A percentile compares a stretch with the other conserved stretches of the same genome.
Evolutionary conservation across 2,113 vertebrate genomes (phyloP).

Genomic region (Ptychochromis oligacanthus): DNA sequence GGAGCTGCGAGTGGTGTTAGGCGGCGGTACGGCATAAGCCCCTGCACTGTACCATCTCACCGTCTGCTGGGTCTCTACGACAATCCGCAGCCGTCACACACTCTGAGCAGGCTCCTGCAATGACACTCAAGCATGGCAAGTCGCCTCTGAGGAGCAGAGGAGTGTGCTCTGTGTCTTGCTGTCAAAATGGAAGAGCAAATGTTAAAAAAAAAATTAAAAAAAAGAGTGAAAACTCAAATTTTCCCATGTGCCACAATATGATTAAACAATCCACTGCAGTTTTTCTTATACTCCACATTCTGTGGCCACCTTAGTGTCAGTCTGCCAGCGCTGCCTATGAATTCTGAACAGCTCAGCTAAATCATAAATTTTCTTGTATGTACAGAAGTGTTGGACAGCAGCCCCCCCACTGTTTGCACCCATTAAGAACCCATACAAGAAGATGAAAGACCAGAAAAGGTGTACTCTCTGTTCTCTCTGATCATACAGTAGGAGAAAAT

Average conservation of each 20-base stretch:
- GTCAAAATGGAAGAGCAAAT: constrained; percentile 28
- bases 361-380: constrained; percentile 25
- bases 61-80: constrained; percentile 18
- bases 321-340: constrained; percentile 6
- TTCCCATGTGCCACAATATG: constrained; percentile 19
- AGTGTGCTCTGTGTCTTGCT: constrained; percentile 31
- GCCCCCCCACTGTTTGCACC: not conserved
- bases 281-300: constrained; percentile 1
- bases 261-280: constrained; percentile 43
- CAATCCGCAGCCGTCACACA: constrained; percentile 48
- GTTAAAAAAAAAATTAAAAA: not conserved
- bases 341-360: constrained; percentile 15
- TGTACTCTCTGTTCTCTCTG: not conserved
- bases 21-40: constrained; percentile 17
- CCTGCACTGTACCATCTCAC: not conserved
- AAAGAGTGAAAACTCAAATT: constrained; percentile 16
- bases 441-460: not conserved
- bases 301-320: constrained; percentile 25
- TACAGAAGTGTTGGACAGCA: not conserved
- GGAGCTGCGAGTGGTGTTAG: constrained; percentile 9
- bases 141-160: constrained; percentile 23
- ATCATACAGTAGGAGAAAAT: not conserved
- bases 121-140: constrained; percentile 43
- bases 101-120: constrained; percentile 51
- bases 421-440: not conserved